Conservation (phyloP, 2,797 vertebrate genomes). For the Premnoplex brunnescens region DNA sequence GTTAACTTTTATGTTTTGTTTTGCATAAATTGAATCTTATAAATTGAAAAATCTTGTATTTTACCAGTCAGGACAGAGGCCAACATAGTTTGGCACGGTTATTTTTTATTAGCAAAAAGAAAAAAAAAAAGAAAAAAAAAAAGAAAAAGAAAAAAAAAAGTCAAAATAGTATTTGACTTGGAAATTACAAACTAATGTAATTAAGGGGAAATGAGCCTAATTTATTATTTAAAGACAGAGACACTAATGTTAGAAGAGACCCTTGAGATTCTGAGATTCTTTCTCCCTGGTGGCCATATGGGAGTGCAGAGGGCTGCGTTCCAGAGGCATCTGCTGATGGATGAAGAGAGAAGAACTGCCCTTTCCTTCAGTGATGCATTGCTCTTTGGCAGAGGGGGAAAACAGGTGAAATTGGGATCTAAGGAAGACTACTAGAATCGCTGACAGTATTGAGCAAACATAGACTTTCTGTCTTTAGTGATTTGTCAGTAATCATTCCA, state of each 20-base stretch:
- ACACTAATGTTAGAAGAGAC: background rate
- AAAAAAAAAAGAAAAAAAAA: too few relatives aligned
- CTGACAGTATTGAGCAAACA: background rate
- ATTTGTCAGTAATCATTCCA: background rate
- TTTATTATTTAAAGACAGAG: background rate
- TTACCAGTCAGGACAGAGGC: background rate
- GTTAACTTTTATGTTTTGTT: constrained; percentile 1
- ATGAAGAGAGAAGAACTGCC: background rate
- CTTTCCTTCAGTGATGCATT: background rate
- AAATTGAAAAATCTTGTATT: background rate
- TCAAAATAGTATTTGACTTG: background rate
- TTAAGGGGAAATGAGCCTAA: background rate
- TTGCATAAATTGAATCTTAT: background rate
- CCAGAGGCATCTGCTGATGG: background rate
- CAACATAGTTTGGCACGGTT: background rate
- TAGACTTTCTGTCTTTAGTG: background rate
- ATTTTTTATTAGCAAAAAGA: background rate
- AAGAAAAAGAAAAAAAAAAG: too few relatives aligned
- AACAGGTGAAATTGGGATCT: background rate
- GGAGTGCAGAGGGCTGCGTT: background rate
- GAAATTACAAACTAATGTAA: background rate
- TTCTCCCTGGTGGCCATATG: background rate
- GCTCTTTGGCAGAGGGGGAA: background rate
- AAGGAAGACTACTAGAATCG: background rate
- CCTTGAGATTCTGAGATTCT: background rate